These are phyloP conservation scores for Cephus spinipes DNA, from an alignment of 2,888 invertebrate species.

Conservation along the genomic window DNA sequence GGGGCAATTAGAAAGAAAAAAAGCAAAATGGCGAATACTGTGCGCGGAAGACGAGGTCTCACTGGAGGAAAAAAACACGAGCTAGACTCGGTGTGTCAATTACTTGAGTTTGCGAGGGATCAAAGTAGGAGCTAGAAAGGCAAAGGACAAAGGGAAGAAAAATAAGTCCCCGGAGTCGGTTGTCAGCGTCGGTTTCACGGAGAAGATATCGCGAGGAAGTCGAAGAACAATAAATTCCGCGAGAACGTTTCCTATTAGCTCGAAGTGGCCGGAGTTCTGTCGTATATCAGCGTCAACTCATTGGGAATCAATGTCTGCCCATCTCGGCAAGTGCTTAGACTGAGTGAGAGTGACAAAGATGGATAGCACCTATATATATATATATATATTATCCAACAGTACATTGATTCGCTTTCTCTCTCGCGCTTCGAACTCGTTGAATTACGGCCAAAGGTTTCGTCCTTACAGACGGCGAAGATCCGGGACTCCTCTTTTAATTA, in stretches of 20 bases:
- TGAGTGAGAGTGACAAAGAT: background rate
- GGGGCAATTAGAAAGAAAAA: background rate
- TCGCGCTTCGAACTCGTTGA: slow-evolving; percentile 18
- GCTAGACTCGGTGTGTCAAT: background rate
- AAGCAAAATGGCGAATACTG: background rate
- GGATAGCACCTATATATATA: background rate
- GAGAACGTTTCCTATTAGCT: slow-evolving; percentile 40
- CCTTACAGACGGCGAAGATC: slow-evolving; percentile 13
- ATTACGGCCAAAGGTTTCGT: slow-evolving; percentile 39
- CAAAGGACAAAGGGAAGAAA: background rate
- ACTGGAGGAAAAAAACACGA: background rate
- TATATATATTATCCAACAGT: slow-evolving; percentile 13
- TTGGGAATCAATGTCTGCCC: slow-evolving; percentile 41
- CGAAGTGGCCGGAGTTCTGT: slow-evolving; percentile 26
- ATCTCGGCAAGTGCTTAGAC: background rate
- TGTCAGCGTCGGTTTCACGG: background rate
- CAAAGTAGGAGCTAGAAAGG: background rate
- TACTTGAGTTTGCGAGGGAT: background rate
- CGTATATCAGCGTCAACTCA: slow-evolving; percentile 43
- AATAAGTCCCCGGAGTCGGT: background rate
- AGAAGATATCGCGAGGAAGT: background rate
- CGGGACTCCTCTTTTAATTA: slow-evolving; percentile 41
- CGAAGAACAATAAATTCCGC: slow-evolving; percentile 32
- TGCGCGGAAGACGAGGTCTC: background rate
- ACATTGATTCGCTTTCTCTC: slow-evolving; percentile 5